A percentile compares a stretch with the other conserved stretches of the same genome.
These are phyloP conservation scores for Chiloscyllium plagiosum DNA, from an alignment of 2,113 vertebrate genomes.

Conservation along the genomic window DNA sequence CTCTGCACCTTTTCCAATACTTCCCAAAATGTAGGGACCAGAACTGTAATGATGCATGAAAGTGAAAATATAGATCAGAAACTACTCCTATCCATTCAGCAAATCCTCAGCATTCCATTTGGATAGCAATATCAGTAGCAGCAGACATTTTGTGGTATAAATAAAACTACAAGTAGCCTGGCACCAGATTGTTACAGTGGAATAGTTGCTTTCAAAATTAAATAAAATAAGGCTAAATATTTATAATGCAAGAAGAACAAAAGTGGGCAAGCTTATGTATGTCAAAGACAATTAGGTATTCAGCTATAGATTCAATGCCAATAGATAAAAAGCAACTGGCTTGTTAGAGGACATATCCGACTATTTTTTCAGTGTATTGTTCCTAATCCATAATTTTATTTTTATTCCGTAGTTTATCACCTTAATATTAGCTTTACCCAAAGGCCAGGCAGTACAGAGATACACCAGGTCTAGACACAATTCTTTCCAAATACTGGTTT, in stretches of 20 bases:
- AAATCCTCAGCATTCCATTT: background rate
- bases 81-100: background rate
- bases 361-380: background rate
- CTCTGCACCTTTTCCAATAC: too few relatives aligned
- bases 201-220: background rate
- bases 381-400: background rate
- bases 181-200: background rate
- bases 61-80: background rate
- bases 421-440: background rate
- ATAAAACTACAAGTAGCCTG: background rate
- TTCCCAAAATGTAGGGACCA: too few relatives aligned
- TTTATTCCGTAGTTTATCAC: background rate
- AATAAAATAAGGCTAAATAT: background rate
- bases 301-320: background rate
- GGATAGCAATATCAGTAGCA: background rate
- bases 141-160: background rate
- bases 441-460: background rate
- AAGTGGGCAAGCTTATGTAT: background rate
- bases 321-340: background rate
- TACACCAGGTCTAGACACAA: background rate
- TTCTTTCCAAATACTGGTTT: background rate
- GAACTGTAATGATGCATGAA: background rate
- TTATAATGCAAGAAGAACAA: background rate
- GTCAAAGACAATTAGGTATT: background rate
- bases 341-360: background rate